A percentile compares a stretch with the other conserved stretches of the same genome.
Evolutionary conservation across 2,888 invertebrate genomes (phyloP).

Genomic region (Tillus elongatus): DNA sequence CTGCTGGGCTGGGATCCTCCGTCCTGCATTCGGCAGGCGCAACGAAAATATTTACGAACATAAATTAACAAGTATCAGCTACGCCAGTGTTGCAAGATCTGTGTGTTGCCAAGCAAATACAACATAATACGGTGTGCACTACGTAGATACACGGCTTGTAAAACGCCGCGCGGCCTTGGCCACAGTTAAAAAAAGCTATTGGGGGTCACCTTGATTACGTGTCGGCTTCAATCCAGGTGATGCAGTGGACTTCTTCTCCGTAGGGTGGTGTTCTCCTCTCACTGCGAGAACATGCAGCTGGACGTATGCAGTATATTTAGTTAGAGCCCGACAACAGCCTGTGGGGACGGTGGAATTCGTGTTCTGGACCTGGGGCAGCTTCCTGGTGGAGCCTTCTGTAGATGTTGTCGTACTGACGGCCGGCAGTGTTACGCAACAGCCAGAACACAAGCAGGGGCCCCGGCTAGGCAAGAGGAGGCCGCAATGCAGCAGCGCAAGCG

Average conservation of each 20-base stretch:
- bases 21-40: constrained; percentile 10
- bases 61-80: constrained; percentile 28
- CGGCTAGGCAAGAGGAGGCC: constrained; percentile 40
- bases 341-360: no score
- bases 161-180: constrained; percentile 32
- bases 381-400: no score
- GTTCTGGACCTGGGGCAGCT: no score
- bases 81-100: constrained; percentile 20
- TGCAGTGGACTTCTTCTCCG: constrained; percentile 23
- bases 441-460: constrained; percentile 27
- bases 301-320: no score
- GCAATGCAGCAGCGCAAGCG: constrained; percentile 51
- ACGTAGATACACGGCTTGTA: constrained; percentile 6
- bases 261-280: constrained; percentile 15
- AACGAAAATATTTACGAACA: constrained; percentile 33
- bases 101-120: constrained; percentile 14
- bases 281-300: no score
- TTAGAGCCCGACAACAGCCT: no score
- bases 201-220: constrained; percentile 34
- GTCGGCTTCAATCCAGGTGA: no score
- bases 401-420: constrained; percentile 13
- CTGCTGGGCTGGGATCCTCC: no score
- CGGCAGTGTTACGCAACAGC: constrained; percentile 34
- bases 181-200: constrained; percentile 31
- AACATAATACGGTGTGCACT: no score